Base-by-base conservation (phyloP, 2,113 vertebrate genomes). In the Balaenoptera acutorostrata region DNA sequence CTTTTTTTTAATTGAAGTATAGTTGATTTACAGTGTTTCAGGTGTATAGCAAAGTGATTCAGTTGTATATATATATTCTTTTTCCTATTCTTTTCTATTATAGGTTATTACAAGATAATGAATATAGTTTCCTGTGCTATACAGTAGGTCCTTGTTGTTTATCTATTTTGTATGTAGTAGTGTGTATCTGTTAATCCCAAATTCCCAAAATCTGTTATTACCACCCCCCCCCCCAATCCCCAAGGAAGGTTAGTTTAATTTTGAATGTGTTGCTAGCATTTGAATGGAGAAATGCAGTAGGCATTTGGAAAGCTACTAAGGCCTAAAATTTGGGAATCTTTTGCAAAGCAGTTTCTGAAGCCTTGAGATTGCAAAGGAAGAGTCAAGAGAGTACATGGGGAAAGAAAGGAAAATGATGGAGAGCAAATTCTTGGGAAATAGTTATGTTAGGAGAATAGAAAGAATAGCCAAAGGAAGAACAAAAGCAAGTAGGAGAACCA, bases 271-370 rank as follows among this genome's bases (percentile, higher is more conserved):
- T 88, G 63, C 57, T 93, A 31, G 39, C 61, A 25, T 93, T 71
- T 44, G 36, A 44, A 29, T 74, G n/a, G 92, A 31, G 61, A 92
- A 88, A 31, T 88, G 39, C 49, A 64, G 7, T 88, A 63, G 95
- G 46, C 25, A 83, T n/a, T 55, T 93, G 52, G 36, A 75, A 94
- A 85, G 44, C 52, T 88, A 44, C 41, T 23, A 49, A 20, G 14
- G 11, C 46, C 55, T 81, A 31, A 83, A 18, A 89, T 75, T 88
- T 88, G 82, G 77, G 23, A 81, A 77, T 90, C 39, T 2, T 90
- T 57, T 75, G 82, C 85, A 75, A 57, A 81, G 21, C 83, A 14
- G 68, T 81, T 88, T 97, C 75, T 91, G 66, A 96, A 84, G 52
- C 66, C 39, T 57, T 91, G 27, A n/a, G 18, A 81, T 72, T 82